Evolutionary conservation across 2,888 invertebrate species (phyloP).

Genomic region (Scrobipalpa atriplicella): DNA sequence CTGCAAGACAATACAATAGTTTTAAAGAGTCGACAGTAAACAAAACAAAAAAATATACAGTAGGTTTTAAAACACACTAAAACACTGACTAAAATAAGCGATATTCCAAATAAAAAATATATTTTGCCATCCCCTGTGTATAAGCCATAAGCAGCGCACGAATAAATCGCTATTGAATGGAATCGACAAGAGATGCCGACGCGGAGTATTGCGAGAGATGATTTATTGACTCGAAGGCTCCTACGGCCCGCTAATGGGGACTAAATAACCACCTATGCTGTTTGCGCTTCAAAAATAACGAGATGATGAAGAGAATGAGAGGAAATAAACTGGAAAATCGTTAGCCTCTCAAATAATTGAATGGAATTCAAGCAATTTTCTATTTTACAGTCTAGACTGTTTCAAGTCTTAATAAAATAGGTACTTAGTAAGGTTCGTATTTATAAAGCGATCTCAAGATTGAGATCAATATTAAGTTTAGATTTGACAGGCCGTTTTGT

Average conservation of each 20-base stretch:
- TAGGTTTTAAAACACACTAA: no score
- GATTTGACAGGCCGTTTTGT: no score
- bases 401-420: neutral
- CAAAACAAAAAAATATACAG: no score
- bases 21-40: no score
- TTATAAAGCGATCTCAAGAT: no score
- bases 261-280: constrained; percentile 46
- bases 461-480: no score
- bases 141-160: constrained; percentile 45
- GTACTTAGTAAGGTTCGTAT: no score
- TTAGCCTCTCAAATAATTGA: constrained; percentile 7
- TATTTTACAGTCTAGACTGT: neutral
- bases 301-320: no score
- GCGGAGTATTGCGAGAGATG: constrained; percentile 64
- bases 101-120: no score
- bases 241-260: constrained; percentile 54
- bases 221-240: constrained; percentile 73
- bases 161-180: constrained; percentile 72
- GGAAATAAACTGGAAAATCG: constrained; percentile 21
- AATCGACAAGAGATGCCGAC: constrained; percentile 71
- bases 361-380: neutral
- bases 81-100: no score
- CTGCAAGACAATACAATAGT: no score
- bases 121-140: constrained; percentile 5
- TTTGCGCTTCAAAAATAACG: constrained; percentile 34